Evolutionary conservation across 2,113 vertebrate genomes (phyloP), one percentile per base, ranked within the genome.

Genomic region (Furnarius figulus): DNA sequence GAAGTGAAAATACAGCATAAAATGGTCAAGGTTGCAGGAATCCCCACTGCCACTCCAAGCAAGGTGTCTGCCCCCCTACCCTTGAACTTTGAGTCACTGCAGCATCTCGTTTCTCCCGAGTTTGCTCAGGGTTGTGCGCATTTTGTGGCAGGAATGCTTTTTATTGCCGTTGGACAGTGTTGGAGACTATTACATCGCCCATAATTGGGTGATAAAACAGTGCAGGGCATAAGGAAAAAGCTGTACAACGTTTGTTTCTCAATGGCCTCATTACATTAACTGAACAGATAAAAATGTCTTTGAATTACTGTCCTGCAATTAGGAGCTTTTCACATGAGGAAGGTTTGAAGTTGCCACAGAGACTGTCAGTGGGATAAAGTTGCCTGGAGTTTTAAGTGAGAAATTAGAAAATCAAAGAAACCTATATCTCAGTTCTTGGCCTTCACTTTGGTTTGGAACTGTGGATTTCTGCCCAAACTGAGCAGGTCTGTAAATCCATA

Each of bases 281-380:
- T 84, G 72, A 56, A 71, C 72, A 90, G 42, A 77, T 71, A 77
- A 84, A 70, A 84, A 50, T 84, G 19, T 33, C 56, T 63, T 84
- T 37, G 65, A 77, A 33, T 84, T 77, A 33, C 35, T 75, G 27
- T 39, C 70, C 50, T 10, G 13, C 42, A 50, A 1, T 65, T 77
- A 44, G 1, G 35, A 68, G 47, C 44, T 27, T 62, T 53, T 70
- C 28, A 62, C 46, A 5, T 40, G 47, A 47, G 40, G 65, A 77
- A 33, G 2, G 40, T 42, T 56, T 71, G 56, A 77, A 24, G 25
- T 28, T 80, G 19, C 31, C 24, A 6, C 14, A 18, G 11, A n/a
- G 44, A 21, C 58, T 55, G 4, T 53, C 44, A 39, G 27, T 33
- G n/a, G 1, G 2, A 15, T 21, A 33, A 61, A 21, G 33, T 27